Evolutionary conservation across 2,113 vertebrate genomes (phyloP).

Genomic region (Cinclus cinclus): DNA sequence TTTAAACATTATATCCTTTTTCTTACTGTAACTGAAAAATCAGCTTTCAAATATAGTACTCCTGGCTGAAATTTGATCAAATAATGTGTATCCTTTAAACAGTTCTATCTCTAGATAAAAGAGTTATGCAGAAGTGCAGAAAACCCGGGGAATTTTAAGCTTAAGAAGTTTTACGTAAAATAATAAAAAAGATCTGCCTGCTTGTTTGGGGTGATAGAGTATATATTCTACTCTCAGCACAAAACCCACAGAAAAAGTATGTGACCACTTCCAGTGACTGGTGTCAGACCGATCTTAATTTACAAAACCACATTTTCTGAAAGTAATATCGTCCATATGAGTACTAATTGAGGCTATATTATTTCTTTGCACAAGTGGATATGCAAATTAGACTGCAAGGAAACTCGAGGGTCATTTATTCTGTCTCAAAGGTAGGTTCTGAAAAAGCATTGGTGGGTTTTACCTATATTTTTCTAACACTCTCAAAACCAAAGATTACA

Average conservation of each 20-base stretch:
- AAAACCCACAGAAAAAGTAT: neutral
- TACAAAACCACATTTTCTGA: neutral
- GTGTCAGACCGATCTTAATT: neutral
- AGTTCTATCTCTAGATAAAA: neutral
- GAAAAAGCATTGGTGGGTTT: neutral
- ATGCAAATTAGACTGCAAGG: neutral
- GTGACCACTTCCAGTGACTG: neutral
- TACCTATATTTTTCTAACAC: neutral
- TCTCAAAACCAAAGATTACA: neutral
- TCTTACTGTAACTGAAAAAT: neutral
- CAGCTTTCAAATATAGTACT: neutral
- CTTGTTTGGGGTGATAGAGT: neutral
- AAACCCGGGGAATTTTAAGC: neutral
- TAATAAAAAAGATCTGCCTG: neutral
- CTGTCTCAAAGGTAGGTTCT: neutral
- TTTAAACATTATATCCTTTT: neutral
- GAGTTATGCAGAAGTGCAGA: neutral
- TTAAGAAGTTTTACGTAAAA: neutral
- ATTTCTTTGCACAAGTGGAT: neutral
- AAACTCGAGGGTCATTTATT: neutral
- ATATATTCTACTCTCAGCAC: neutral
- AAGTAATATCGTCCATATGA: neutral
- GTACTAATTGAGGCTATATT: neutral
- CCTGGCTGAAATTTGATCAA: neutral
- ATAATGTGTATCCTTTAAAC: neutral